phyloP scores from a whole-genome alignment of 2,888 invertebrate genomes.

The Ormyrus pomaceus region DNA sequence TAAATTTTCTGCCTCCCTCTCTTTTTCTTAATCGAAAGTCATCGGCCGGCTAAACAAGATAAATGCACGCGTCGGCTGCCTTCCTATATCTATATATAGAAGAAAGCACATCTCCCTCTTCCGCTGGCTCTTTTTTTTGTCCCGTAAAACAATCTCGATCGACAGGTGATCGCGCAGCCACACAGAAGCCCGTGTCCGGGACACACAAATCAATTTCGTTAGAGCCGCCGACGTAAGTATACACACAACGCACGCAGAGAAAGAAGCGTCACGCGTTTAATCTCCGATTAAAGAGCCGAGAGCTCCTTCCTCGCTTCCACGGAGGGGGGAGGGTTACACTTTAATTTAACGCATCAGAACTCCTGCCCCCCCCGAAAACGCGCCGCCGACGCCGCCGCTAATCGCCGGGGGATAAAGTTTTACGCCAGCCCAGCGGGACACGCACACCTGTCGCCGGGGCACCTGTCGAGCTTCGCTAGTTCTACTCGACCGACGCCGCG shows the following conservation, averaged over 20 bases:
- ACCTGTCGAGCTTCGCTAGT: constrained; percentile 25
- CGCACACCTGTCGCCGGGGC: constrained; percentile 44
- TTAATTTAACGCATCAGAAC: constrained; percentile 74
- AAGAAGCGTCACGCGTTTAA: constrained; percentile 62
- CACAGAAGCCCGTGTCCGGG: background rate
- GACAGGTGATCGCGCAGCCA: constrained; percentile 39
- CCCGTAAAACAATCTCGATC: constrained; percentile 43
- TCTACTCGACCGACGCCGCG: background rate
- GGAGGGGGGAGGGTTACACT: constrained; percentile 64
- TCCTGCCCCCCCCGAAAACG: constrained; percentile 45
- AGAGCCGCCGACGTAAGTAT: constrained; percentile 19
- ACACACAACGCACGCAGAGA: constrained; percentile 31
- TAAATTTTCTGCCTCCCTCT: constrained; percentile 15
- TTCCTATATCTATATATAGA: background rate
- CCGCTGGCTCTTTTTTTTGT: background rate
- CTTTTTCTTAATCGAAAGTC: constrained; percentile 43
- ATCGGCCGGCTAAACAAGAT: constrained; percentile 51
- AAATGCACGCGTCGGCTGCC: constrained; percentile 36
- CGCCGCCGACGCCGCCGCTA: constrained; percentile 17
- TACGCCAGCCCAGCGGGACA: background rate
- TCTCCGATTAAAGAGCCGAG: constrained; percentile 55
- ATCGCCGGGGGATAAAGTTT: constrained; percentile 32
- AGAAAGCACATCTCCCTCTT: background rate
- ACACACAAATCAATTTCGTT: constrained; percentile 53
- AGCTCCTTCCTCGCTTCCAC: constrained; percentile 48